phyloP scores from a whole-genome alignment of 2,113 vertebrate species.

The Chaetorhynchus papuensis region DNA sequence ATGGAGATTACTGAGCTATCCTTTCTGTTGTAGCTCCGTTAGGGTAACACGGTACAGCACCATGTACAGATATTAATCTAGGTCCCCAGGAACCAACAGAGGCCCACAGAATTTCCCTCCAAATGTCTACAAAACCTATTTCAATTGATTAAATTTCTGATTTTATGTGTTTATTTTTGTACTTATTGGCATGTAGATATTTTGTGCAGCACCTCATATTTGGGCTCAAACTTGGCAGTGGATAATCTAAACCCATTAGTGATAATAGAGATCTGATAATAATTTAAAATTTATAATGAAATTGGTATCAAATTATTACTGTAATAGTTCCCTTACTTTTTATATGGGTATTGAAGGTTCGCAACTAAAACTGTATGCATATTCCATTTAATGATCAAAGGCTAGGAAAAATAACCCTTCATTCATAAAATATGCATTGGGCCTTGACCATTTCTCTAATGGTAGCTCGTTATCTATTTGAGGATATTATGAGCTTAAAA shows the following conservation, averaged over 20 bases:
- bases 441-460: not conserved
- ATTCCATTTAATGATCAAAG: not conserved
- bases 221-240: not conserved
- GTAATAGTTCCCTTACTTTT: not conserved
- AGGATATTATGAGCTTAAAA: not conserved
- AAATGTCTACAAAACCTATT: not conserved
- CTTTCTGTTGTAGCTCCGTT: not conserved
- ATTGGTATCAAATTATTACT: not conserved
- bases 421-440: constrained; percentile 29
- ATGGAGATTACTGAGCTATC: not conserved
- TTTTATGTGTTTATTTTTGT: not conserved
- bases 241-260: not conserved
- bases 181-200: not conserved
- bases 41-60: not conserved
- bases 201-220: not conserved
- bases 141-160: not conserved
- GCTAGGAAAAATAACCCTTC: not conserved
- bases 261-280: not conserved
- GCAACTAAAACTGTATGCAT: not conserved
- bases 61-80: not conserved
- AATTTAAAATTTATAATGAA: not conserved
- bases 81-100: not conserved
- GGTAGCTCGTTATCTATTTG: not conserved
- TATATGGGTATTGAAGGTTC: not conserved
- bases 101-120: not conserved